These are phyloP conservation scores for Abrostola triplasia DNA, from an alignment of 2,888 invertebrate species.

Conservation along the genomic window DNA sequence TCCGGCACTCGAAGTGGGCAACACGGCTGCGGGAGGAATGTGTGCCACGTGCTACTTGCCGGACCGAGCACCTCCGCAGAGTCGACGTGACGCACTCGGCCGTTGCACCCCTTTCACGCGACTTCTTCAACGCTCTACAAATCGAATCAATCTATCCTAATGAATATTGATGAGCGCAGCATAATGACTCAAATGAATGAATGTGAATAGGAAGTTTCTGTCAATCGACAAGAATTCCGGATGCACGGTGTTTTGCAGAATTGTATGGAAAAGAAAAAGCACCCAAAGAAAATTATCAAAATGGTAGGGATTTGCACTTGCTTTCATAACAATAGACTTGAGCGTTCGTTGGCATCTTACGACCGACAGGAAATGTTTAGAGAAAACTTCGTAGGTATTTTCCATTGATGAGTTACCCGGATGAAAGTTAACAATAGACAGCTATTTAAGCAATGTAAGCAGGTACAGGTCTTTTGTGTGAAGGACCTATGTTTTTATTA, in stretches of 20 bases:
- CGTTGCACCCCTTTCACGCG: constrained; percentile 87
- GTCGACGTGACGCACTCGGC: constrained; percentile 74
- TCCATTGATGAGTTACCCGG: constrained; percentile 60
- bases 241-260: constrained; percentile 48
- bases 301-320: constrained; percentile 16
- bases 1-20: constrained; percentile 80
- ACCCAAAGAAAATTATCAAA: constrained; percentile 21
- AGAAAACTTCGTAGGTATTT: constrained; percentile 67
- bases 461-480: constrained; percentile 13
- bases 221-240: constrained; percentile 66
- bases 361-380: constrained; percentile 67
- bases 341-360: constrained; percentile 69
- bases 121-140: constrained; percentile 85
- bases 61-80: constrained; percentile 53
- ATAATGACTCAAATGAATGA: constrained; percentile 53
- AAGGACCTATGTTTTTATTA: not conserved
- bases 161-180: constrained; percentile 73
- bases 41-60: constrained; percentile 81
- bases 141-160: constrained; percentile 77
- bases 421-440: constrained; percentile 55
- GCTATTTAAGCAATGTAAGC: constrained; percentile 45
- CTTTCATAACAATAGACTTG: constrained; percentile 54
- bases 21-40: constrained; percentile 78
- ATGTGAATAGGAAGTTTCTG: constrained; percentile 58
- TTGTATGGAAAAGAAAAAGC: constrained; percentile 20